Conservation (phyloP, 2,888 invertebrate genomes). For the Dexiosoma caninum region DNA sequence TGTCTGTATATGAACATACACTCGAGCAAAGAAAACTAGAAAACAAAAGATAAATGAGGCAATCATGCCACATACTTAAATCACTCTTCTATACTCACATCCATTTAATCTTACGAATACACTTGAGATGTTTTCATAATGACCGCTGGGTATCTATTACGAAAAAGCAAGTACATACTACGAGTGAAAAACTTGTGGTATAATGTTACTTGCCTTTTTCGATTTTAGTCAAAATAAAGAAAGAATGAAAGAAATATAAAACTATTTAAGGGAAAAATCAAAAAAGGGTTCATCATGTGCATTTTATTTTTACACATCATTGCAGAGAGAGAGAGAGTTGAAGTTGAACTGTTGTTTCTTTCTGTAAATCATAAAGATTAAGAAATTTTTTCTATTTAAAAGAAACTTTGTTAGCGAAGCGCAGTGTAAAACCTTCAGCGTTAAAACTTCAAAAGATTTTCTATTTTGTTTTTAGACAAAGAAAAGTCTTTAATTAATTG, state of each 20-base stretch:
- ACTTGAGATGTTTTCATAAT: constrained; percentile 42
- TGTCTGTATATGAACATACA: not conserved
- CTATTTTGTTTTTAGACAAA: not conserved
- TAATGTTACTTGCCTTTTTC: not conserved
- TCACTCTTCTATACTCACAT: constrained; percentile 29
- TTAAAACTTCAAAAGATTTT: constrained; percentile 56
- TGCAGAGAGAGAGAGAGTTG: constrained; percentile 32
- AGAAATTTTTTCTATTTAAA: not conserved
- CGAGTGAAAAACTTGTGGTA: no score
- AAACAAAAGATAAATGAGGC: constrained; percentile 56
- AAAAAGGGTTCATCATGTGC: constrained; percentile 51
- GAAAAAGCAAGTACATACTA: not conserved
- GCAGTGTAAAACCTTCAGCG: constrained; percentile 34
- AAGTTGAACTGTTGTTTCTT: no score
- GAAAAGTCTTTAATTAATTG: constrained; percentile 59
- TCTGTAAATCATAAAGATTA: not conserved
- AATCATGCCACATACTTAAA: constrained; percentile 62
- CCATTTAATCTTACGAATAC: constrained; percentile 34
- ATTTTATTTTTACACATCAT: constrained; percentile 51
- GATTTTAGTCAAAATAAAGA: no score
- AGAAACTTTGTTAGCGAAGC: not conserved
- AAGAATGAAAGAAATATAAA: constrained; percentile 3
- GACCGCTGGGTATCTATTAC: constrained; percentile 63
- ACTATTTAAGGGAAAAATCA: constrained; percentile 58
- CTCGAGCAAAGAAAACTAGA: no score